Evolutionary conservation across 1,140 invertebrate species (phyloP), one percentile per base, ranked within the genome.

Genomic region (Tachypleus tridentatus): DNA sequence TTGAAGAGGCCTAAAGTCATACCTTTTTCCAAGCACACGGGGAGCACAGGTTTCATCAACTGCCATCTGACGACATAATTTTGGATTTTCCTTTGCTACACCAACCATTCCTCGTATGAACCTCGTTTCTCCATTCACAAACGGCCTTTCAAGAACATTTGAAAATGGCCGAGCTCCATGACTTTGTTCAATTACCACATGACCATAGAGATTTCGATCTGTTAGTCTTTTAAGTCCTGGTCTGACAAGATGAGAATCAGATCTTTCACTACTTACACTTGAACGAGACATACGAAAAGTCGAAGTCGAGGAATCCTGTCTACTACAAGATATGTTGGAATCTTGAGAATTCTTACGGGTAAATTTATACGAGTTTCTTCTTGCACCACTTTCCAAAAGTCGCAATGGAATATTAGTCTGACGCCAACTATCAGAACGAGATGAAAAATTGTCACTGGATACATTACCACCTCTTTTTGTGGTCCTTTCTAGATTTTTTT

Each of bases 321-420:
- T 64, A 49, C 69, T 70, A 48, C 67, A 70, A 60, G 66, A 68
- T 56, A 69, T 69, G 54, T 65, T 67, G 9, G 71, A 71, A 60
- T 67, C 66, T 62, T 70, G 66, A 3, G 64, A 65, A 7, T 67
- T n/a, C 48, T 63, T 69, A 3, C 60, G 51, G 8, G 62, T 56
- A 2, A 47, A 49, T 3, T 62, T 67, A 68, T 68, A 71, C 10
- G 70, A 71, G 53, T 61, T 64, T 59, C 66, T 53, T 61, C 63
- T 59, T n/a, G 51, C 57, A 10, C 59, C 63, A 71, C 87, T 86
- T 70, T 89, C 87, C 9, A 89, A 57, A 6, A 72, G 53, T 51
- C 73, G 54, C 49, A 67, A 57, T 51, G 60, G 58, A 49, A 68
- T 67, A 29, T 29, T 29, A 29, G 29, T 29, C 29, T 29, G 29